Evolutionary conservation across 2,888 invertebrate genomes (phyloP).

Genomic region (Cremastinae sp.): DNA sequence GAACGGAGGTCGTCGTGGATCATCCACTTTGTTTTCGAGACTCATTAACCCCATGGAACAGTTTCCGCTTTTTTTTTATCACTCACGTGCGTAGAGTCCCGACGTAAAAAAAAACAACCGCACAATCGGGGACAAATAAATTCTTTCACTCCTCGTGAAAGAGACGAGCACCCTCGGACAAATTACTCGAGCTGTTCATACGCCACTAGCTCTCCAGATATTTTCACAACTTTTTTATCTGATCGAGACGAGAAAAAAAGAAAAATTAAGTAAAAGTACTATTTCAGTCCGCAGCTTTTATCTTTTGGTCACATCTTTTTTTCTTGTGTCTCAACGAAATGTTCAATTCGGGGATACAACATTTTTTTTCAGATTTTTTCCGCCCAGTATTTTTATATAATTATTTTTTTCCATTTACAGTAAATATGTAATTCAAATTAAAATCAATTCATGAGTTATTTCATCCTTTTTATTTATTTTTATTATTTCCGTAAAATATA

Average conservation of each 20-base stretch:
- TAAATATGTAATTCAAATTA: too few relatives aligned
- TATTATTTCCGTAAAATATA: not conserved
- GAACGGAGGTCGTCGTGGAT: constrained; percentile 53
- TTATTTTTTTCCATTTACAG: too few relatives aligned
- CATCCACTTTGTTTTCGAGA: constrained; percentile 56
- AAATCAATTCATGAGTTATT: too few relatives aligned
- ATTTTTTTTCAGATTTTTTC: too few relatives aligned
- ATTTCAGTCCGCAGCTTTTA: constrained; percentile 1
- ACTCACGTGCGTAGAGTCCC: constrained; percentile 25
- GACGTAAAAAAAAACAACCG: constrained; percentile 9
- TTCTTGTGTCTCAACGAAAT: not conserved
- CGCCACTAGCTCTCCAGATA: constrained; percentile 22
- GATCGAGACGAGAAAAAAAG: constrained; percentile 31
- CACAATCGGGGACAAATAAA: constrained; percentile 17
- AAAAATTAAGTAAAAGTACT: constrained; percentile 10
- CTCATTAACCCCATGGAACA: constrained; percentile 58
- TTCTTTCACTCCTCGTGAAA: constrained; percentile 16
- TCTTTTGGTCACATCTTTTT: not conserved
- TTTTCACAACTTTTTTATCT: constrained; percentile 21
- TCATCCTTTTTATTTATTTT: too few relatives aligned
- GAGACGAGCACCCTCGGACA: constrained; percentile 36
- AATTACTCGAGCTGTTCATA: constrained; percentile 36
- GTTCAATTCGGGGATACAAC: too few relatives aligned
- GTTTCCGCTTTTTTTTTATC: constrained; percentile 38
- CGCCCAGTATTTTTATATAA: too few relatives aligned